A percentile compares a stretch with the other conserved stretches of the same genome.
These are phyloP conservation scores for Athene cunicularia DNA, from an alignment of 2,113 vertebrate genomes.

Conservation along the genomic window DNA sequence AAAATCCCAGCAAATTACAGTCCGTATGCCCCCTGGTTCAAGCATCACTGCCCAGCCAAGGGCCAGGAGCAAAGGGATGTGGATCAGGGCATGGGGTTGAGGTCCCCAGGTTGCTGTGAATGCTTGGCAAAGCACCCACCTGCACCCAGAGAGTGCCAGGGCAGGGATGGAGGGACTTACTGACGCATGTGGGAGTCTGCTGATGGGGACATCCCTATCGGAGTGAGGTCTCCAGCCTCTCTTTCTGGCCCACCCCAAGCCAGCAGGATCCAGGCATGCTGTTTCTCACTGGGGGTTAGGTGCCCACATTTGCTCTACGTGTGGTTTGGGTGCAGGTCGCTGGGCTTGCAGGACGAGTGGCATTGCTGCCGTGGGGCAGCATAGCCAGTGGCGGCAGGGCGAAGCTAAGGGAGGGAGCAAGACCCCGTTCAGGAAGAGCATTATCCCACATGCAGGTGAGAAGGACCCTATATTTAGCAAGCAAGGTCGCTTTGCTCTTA, in stretches of 20 bases:
- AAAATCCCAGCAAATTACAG: background rate
- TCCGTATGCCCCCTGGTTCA: background rate
- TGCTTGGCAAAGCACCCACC: background rate
- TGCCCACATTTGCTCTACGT: background rate
- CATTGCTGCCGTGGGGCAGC: background rate
- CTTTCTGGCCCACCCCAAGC: background rate
- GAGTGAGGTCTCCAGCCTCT: background rate
- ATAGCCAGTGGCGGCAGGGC: background rate
- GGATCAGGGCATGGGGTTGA: background rate
- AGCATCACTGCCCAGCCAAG: background rate
- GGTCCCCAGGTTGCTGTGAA: background rate
- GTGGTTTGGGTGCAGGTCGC: background rate
- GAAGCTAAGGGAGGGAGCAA: background rate
- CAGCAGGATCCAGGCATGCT: accelerated
- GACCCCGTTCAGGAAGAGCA: background rate
- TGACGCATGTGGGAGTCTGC: background rate
- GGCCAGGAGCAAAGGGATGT: background rate
- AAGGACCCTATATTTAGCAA: background rate
- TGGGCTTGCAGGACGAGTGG: accelerated
- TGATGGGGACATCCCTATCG: background rate
- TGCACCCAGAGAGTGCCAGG: background rate
- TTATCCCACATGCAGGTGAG: accelerated
- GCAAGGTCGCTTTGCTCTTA: constrained; percentile 69
- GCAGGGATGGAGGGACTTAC: background rate
- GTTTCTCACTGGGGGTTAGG: background rate